Base-by-base conservation (phyloP, 1,140 invertebrate species). In the Achroia grisella region DNA sequence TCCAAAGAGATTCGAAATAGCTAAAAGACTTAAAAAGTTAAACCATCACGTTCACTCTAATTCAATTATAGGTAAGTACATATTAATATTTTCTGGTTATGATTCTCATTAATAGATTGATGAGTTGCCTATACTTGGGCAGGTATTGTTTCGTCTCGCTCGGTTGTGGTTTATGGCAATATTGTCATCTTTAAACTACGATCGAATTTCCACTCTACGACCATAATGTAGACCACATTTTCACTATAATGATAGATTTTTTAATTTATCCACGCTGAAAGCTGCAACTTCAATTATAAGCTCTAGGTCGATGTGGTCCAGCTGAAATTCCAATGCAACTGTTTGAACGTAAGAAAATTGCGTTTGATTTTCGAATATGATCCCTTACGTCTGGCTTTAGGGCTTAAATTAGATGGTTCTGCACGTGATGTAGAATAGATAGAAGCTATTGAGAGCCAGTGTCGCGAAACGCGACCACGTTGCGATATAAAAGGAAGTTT, bases 401-500 rank as follows among this genome's bases (percentile, higher is more conserved):
- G 14, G 44, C 39, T 10, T 14, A 11, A 9, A 39, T 15, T 46
- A 5, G 46, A 1, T 42, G 27, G 37, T 34, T 4, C 8, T 6
- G 44, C 32, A 12, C 14, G 8, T 33, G 11, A 28, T 29, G 30
- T n/a, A n/a, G 51, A 60, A 65, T 54, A 62, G 54, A 67, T 65
- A 34, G 67, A 70, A 65, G 57, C 41, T 44, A 55, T 46, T 39
- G 56, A 73, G 76, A 73, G 56, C 66, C 75, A 74, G 63, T 77
- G 77, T 84, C 80, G 77, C 74, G 77, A 81, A 81, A 78, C 73
- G 66, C 69, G 53, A 76, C 58, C 75, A 84, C 77, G 80, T 84
- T 77, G 75, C 67, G 54, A 81, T 84, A 84, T 84, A 84, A 81
- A 84, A 81, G 76, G 75, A 82, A 79, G 71, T 81, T 74, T 76